Conservation (phyloP, 2,888 invertebrate genomes). For the Cephonodes hylas region DNA sequence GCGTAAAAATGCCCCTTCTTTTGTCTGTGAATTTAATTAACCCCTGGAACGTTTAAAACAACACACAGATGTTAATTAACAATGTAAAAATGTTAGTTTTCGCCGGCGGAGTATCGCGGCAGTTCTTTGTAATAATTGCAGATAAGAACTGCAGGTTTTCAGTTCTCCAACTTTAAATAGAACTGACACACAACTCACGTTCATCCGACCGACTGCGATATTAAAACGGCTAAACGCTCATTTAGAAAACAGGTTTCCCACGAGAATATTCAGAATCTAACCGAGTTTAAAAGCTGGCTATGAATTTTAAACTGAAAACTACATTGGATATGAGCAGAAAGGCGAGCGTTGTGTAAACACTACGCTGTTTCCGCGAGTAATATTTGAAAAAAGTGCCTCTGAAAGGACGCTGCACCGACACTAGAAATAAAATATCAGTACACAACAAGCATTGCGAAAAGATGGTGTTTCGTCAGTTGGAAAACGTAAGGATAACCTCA, state of each 20-base stretch:
- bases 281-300: constrained; percentile 66
- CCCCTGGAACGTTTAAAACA: background rate
- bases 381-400: constrained; percentile 61
- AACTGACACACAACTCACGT: constrained; percentile 16
- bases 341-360: constrained; percentile 64
- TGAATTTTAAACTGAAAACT: constrained; percentile 73
- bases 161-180: constrained; percentile 17
- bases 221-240: constrained; percentile 53
- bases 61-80: constrained; percentile 3
- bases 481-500: background rate
- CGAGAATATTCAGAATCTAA: constrained; percentile 59
- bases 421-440: constrained; percentile 48
- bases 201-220: constrained; percentile 29
- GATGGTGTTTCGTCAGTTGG: background rate
- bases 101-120: background rate
- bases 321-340: constrained; percentile 68
- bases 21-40: constrained; percentile 8
- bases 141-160: background rate
- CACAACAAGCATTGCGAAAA: constrained; percentile 14
- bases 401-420: constrained; percentile 49
- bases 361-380: constrained; percentile 52
- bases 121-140: constrained; percentile 6
- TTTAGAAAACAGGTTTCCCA: constrained; percentile 52
- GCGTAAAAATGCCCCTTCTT: background rate
- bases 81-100: constrained; percentile 1